These are phyloP conservation scores for Phalanger gymnotis DNA, from an alignment of 2,797 vertebrate genomes.

Conservation along the genomic window DNA sequence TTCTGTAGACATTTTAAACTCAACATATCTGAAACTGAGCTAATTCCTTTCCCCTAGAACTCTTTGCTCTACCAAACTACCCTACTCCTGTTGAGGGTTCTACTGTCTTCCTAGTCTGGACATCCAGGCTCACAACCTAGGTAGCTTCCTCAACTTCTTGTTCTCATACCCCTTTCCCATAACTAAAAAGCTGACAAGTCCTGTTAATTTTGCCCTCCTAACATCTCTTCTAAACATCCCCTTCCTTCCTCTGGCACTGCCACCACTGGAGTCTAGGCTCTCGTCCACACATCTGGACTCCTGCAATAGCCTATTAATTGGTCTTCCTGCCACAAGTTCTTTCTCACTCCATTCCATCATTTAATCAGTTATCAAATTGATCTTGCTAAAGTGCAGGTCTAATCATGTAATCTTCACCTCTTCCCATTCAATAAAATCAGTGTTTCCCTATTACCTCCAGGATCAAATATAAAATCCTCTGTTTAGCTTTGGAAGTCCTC, in stretches of 20 bases:
- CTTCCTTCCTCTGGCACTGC: not conserved
- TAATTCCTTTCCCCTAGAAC: too few relatives aligned
- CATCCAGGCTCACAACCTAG: too few relatives aligned
- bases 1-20: too few relatives aligned
- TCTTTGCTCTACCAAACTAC: too few relatives aligned
- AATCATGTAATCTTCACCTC: not conserved
- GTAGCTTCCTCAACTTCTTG: too few relatives aligned
- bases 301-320: not conserved
- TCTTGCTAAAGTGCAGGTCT: not conserved
- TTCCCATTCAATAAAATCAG: not conserved
- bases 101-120: too few relatives aligned
- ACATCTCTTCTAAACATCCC: not conserved
- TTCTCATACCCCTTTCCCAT: too few relatives aligned
- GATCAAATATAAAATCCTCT: not conserved
- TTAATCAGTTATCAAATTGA: not conserved
- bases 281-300: not conserved
- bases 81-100: too few relatives aligned
- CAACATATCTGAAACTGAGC: too few relatives aligned
- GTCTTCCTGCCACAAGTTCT: not conserved
- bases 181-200: too few relatives aligned
- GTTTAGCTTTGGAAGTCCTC: not conserved
- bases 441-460: not conserved
- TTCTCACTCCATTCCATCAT: not conserved
- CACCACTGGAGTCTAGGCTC: not conserved
- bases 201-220: not conserved